Base-by-base conservation (phyloP, 2,797 vertebrate species). In the Xerus rutilus region DNA sequence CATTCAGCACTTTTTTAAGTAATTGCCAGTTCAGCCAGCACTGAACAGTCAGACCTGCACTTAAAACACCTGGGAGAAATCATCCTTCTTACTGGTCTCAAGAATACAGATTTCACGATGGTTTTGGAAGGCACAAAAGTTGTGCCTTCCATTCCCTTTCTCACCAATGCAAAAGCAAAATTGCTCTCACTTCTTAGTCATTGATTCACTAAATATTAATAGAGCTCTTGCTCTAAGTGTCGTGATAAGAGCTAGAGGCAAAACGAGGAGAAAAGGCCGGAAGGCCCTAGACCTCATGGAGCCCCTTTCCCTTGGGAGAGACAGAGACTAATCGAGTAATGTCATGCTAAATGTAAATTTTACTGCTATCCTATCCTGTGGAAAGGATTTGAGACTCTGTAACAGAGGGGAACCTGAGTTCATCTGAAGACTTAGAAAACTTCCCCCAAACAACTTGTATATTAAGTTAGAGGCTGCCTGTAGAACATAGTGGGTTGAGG, bases 111-210 rank as follows among this genome's bases (percentile, higher is more conserved):
- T 52, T 18, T 18, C 47, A 45, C 59, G 10, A 18, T 25, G n/a
- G 49, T 82, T 64, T 81, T 62, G 21, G 85, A 96, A 91, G 39
- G 30, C 81, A 87, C 11, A 70, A 43, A 81, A 78, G n/a, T 62
- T 89, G 3, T 54, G 28, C 74, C 94, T 91, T 81, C 30, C 35
- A 35, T 62, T 35, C 23, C 28, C 81, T 35, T 67, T 54, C 43
- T 89, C 54, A 49, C 8, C 32, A 96, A 81, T 86, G 70, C 52
- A 84, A 91, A 84, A 91, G 69, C n/a, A 88, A 91, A 89, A 6
- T 49, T 45, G 6, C 62, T 77, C 54, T 73, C 67, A 13, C 35
- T 94, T 96, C 91, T 82, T 18, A 64, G 62, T 84, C 86, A 86
- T 28, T 82, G 86, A 57, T 73, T 92, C 1, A 25, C 47, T 52